Evolutionary conservation across 2,888 invertebrate genomes (phyloP).

Genomic region (Eristalis tenax): DNA sequence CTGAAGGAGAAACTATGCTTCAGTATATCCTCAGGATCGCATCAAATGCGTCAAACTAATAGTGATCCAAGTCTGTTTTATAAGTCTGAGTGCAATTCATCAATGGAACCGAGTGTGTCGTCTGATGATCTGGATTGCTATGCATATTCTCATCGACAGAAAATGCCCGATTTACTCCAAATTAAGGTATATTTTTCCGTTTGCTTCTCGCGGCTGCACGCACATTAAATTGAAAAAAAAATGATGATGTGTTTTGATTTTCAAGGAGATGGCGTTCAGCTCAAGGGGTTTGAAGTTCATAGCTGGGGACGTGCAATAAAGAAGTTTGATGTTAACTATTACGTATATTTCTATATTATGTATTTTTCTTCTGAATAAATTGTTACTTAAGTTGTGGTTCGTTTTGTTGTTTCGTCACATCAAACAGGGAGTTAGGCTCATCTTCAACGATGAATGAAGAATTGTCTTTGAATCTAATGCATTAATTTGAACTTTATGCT

Average conservation of each 20-base stretch:
- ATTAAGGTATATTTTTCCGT: neutral
- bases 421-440: neutral
- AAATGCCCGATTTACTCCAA: neutral
- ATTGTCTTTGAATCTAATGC: too few relatives aligned
- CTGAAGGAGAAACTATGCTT: conserved; percentile 73
- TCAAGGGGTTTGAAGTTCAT: conserved; percentile 23
- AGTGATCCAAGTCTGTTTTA: conserved; percentile 38
- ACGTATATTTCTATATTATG: conserved; percentile 31
- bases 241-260: conserved; percentile 4
- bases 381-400: conserved; percentile 3
- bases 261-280: conserved; percentile 44
- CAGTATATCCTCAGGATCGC: conserved; percentile 51
- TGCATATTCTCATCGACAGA: neutral
- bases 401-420: neutral
- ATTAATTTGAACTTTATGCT: too few relatives aligned
- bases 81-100: conserved; percentile 33
- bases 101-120: conserved; percentile 33
- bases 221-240: neutral
- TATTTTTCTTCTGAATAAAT: conserved; percentile 35
- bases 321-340: neutral
- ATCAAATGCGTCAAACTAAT: conserved; percentile 18
- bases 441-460: too few relatives aligned
- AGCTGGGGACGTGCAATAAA: neutral
- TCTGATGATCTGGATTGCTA: conserved; percentile 10
- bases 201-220: neutral